Evolutionary conservation across 2,797 vertebrate genomes (phyloP).

Genomic region (Sebastes oblongus): DNA sequence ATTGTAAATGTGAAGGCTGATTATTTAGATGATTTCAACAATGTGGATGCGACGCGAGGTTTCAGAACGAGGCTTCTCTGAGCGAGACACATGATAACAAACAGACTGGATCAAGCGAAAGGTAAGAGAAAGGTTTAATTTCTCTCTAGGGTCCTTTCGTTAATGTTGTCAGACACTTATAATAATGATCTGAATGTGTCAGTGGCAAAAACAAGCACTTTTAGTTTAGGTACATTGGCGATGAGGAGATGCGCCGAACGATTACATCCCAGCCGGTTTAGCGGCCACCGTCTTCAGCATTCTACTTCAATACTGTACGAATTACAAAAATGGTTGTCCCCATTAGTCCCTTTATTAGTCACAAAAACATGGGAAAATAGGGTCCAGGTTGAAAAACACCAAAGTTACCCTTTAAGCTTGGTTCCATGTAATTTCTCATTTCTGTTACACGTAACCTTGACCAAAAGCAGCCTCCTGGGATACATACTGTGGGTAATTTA

Average conservation of each 20-base stretch:
- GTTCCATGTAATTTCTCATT: background rate
- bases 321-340: background rate
- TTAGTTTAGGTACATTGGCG: no score
- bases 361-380: background rate
- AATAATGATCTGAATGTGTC: background rate
- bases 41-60: accelerated
- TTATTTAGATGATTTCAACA: background rate
- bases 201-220: background rate
- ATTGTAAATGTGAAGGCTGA: background rate
- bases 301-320: background rate
- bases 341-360: background rate
- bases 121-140: background rate
- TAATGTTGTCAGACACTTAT: background rate
- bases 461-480: background rate
- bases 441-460: no score
- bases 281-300: background rate
- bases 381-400: background rate
- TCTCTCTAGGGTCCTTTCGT: background rate
- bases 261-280: background rate
- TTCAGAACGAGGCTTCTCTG: background rate
- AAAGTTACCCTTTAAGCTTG: background rate
- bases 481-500: background rate
- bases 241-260: accelerated
- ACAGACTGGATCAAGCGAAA: background rate
- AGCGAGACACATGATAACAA: background rate